Evolutionary conservation across 2,888 invertebrate species (phyloP), one percentile per base, ranked within the genome.

Genomic region (Heliconius charithonia): DNA sequence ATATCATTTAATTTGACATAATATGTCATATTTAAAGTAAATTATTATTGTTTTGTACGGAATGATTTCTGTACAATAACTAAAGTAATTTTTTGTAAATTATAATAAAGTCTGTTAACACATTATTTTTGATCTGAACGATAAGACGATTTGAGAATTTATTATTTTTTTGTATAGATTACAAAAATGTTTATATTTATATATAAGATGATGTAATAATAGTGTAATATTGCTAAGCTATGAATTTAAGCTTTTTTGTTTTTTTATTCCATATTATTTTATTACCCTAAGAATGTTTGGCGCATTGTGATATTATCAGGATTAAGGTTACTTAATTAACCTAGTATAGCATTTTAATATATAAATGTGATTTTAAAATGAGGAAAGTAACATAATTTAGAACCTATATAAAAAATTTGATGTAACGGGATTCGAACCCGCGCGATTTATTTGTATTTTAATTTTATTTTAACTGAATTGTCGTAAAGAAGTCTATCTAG

Each of bases 21-120:
- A 25, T 27, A 45, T 69, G 69, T 69, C 69, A 45, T 69, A 69
- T 69, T 45, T 69, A 9, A 45, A n/a, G 4, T 69, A 9, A 69
- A 69, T 69, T 69, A 69, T 69, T 69, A 45, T 69, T 69, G 69
- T 45, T 45, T 19, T 45, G 16, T 0, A 25, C 9, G 41, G 13
- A 45, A 69, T 25, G 25, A 59, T 25, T 45, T 69, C 69, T 13
- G 13, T 69, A 69, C 16, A 69, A 41, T 67, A 67, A 16, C 37
- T 66, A 66, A n/a, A 69, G 6, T 72, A 72, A 56, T 72, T 59
- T n/a, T n/a, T n/a, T n/a, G n/a, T n/a, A n/a, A n/a, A n/a, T 72
- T 72, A 25, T 72, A 72, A 72, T 59, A 25, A 3, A 37, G 32
- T 72, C 56, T 72, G 72, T 72, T 72, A 59, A 59, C 72, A 72